These are phyloP conservation scores for Speoplatyrhinus poulsoni DNA, from an alignment of 2,113 vertebrate species.

Conservation along the genomic window DNA sequence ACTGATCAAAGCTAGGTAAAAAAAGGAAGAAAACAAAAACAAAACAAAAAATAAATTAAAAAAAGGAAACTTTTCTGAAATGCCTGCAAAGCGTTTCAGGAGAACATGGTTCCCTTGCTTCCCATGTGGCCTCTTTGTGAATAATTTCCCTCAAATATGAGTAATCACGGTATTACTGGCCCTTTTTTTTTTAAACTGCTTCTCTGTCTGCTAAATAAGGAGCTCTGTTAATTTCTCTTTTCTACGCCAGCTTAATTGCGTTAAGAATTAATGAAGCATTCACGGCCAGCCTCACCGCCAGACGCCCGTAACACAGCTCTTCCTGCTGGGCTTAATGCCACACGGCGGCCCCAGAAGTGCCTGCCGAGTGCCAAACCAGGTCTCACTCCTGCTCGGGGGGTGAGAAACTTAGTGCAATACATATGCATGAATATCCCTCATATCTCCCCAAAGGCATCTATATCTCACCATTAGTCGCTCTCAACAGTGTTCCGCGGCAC, in stretches of 20 bases:
- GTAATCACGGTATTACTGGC: conserved; percentile 86
- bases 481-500: conserved; percentile 78
- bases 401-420: conserved; percentile 74
- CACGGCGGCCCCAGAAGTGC: conserved; percentile 86
- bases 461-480: conserved; percentile 91
- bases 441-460: conserved; percentile 92
- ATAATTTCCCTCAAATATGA: conserved; percentile 72
- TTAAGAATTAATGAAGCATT: conserved; percentile 94
- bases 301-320: conserved; percentile 88
- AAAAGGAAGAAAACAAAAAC: background rate
- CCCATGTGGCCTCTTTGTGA: conserved; percentile 52
- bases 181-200: conserved; percentile 73
- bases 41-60: conserved; percentile 14
- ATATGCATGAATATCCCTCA: conserved; percentile 75
- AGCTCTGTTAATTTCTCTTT: conserved; percentile 91
- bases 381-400: conserved; percentile 77
- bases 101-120: conserved; percentile 39
- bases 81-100: conserved; percentile 46
- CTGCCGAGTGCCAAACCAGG: conserved; percentile 84
- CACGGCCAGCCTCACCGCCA: conserved; percentile 90
- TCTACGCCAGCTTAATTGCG: conserved; percentile 90
- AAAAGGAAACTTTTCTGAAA: conserved; percentile 41
- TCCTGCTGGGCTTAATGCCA: conserved; percentile 90
- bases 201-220: conserved; percentile 89
- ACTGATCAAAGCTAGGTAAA: conserved; percentile 37